These are phyloP conservation scores for Lagenorhynchus albirostris DNA, from an alignment of 2,113 vertebrate genomes.

Conservation along the genomic window DNA sequence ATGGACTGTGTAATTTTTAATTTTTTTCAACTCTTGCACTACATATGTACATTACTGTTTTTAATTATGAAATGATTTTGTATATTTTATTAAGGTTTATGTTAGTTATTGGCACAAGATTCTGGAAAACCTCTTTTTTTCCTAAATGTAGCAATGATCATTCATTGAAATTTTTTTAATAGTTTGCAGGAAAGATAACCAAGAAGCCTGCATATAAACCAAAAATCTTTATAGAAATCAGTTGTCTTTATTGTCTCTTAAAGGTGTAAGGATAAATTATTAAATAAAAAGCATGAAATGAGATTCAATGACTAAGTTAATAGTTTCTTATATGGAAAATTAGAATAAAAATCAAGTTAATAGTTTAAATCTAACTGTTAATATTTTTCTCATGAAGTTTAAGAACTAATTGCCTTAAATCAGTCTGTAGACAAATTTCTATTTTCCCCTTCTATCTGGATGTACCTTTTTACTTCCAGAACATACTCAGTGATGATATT, in stretches of 20 bases:
- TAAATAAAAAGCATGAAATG: slow-evolving; percentile 68
- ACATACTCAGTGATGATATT: not conserved
- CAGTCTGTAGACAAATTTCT: slow-evolving; percentile 45
- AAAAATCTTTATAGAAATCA: slow-evolving; percentile 67
- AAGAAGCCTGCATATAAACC: slow-evolving; percentile 25
- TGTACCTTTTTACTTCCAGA: slow-evolving; percentile 20
- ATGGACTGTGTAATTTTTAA: slow-evolving; percentile 13
- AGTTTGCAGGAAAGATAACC: slow-evolving; percentile 33
- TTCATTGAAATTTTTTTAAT: slow-evolving; percentile 60
- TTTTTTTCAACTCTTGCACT: slow-evolving; percentile 54
- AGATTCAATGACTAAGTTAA: slow-evolving; percentile 60
- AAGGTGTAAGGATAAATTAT: slow-evolving; percentile 56
- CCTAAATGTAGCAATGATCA: slow-evolving; percentile 50
- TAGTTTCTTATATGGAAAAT: slow-evolving; percentile 72
- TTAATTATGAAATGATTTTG: slow-evolving; percentile 61
- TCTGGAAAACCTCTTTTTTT: slow-evolving; percentile 60
- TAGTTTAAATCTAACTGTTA: slow-evolving; percentile 76
- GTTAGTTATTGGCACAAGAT: slow-evolving; percentile 56
- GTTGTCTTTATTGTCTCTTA: slow-evolving; percentile 66
- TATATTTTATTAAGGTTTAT: slow-evolving; percentile 65
- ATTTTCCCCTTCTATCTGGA: slow-evolving; percentile 24
- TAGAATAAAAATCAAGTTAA: slow-evolving; percentile 78
- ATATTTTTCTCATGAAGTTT: slow-evolving; percentile 73
- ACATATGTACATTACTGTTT: slow-evolving; percentile 43
- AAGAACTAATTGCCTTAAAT: slow-evolving; percentile 45